Percentiles rank a stretch among this genome's conserved stretches.
These are phyloP conservation scores for Drosophila quinaria DNA, from an alignment of 2,888 invertebrate species.

Conservation along the genomic window DNA sequence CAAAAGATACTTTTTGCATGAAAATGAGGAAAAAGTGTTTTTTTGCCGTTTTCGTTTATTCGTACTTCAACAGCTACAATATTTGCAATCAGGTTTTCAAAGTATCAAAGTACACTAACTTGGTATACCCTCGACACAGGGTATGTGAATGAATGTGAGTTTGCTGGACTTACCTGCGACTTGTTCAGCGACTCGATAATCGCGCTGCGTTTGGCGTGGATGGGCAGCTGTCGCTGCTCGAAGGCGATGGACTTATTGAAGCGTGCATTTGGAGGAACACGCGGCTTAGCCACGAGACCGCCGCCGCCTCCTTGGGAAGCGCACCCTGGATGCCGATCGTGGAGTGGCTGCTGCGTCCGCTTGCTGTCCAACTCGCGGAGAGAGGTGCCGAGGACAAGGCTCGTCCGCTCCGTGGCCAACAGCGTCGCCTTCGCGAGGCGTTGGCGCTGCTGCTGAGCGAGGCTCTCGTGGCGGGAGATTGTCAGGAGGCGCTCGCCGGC, in stretches of 20 bases:
- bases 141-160: not conserved
- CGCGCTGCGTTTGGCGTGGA: slow-evolving; percentile 62
- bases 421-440: slow-evolving; percentile 1
- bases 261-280: slow-evolving; percentile 69
- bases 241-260: slow-evolving; percentile 44
- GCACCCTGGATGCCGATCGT: not conserved
- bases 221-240: slow-evolving; percentile 74
- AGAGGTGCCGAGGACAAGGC: not conserved
- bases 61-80: too few relatives aligned
- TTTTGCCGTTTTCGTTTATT: too few relatives aligned
- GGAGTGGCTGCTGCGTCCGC: accelerated
- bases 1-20: too few relatives aligned
- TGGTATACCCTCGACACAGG: not conserved
- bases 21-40: too few relatives aligned
- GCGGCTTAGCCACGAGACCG: slow-evolving; percentile 42
- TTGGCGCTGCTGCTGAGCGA: not conserved
- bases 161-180: slow-evolving; percentile 66
- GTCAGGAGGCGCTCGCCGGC: slow-evolving; percentile 67
- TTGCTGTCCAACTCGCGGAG: not conserved
- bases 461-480: slow-evolving; percentile 50
- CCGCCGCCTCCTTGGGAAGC: slow-evolving; percentile 14
- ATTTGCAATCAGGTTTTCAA: too few relatives aligned
- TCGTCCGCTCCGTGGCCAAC: not conserved
- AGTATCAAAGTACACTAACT: too few relatives aligned
- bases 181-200: slow-evolving; percentile 60